A percentile compares a stretch with the other conserved stretches of the same genome.
These are phyloP conservation scores for Altica lythri DNA, from an alignment of 2,888 invertebrate genomes.

Conservation along the genomic window DNA sequence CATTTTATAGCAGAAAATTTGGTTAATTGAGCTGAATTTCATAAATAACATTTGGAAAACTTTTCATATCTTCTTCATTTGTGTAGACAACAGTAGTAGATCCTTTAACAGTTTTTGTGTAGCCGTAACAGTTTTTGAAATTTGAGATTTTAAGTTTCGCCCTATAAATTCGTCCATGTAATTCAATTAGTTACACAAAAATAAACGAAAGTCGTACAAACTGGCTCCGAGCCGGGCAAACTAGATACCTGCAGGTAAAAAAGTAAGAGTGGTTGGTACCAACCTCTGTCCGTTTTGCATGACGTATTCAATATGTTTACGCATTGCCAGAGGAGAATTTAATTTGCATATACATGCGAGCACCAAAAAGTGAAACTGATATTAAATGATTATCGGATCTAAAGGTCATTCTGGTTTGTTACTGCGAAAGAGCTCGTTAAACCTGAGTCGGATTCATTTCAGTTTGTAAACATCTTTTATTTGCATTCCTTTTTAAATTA, in stretches of 20 bases:
- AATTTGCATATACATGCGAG: conserved; percentile 29
- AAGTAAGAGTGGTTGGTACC: conserved; percentile 33
- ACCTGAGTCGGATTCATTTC: neutral
- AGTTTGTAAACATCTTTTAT: no score
- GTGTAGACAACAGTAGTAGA: no score
- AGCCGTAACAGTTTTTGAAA: no score
- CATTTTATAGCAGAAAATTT: no score
- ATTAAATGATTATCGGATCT: conserved; percentile 6
- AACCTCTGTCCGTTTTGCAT: conserved; percentile 22
- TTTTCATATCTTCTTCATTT: no score
- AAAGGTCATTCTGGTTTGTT: neutral
- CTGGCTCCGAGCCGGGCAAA: conserved; percentile 19
- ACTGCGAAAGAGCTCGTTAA: neutral
- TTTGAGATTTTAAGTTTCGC: no score
- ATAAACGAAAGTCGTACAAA: conserved; percentile 32
- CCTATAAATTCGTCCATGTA: conserved; percentile 20
- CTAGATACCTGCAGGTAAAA: conserved; percentile 29
- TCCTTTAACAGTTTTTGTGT: no score
- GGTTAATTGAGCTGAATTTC: no score
- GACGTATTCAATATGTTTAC: conserved; percentile 27
- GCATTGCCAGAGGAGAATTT: conserved; percentile 13
- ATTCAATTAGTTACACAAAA: conserved; percentile 26
- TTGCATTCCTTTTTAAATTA: no score
- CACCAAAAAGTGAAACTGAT: conserved; percentile 42
- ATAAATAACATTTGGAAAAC: no score